Conservation (phyloP, 2,113 vertebrate species). For the Indri indri region DNA sequence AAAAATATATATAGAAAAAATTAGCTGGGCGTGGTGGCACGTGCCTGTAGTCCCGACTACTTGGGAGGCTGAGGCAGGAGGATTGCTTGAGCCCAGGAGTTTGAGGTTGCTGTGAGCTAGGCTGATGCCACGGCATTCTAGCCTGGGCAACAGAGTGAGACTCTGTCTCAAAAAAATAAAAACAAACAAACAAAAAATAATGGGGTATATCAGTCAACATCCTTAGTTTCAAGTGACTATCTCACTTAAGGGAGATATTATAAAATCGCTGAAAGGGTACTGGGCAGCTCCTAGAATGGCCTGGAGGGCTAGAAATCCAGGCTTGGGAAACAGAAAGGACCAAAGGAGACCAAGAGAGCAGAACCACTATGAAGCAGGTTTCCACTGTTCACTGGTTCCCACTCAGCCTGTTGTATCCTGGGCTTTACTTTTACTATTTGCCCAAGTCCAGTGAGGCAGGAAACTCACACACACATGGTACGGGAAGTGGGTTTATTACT, state of each 20-base stretch:
- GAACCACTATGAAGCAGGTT: not conserved
- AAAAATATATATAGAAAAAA: too few species aligned
- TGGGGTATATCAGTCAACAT: not conserved
- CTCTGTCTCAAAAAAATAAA: too few species aligned
- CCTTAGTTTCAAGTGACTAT: conserved; percentile 17
- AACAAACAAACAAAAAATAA: too few species aligned
- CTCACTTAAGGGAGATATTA: not conserved
- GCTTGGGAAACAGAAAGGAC: not conserved
- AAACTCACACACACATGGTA: not conserved
- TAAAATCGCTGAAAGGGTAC: not conserved
- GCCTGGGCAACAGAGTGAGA: too few species aligned
- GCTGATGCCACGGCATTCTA: too few species aligned
- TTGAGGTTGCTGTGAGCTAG: too few species aligned
- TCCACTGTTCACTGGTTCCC: not conserved
- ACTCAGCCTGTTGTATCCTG: not conserved
- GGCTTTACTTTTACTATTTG: not conserved
- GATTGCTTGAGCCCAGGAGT: too few species aligned
- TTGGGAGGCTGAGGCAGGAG: too few species aligned
- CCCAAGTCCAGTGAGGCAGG: not conserved
- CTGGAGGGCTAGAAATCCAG: not conserved
- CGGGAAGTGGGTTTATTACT: not conserved
- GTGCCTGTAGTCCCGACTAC: too few species aligned
- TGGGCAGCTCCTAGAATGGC: not conserved
- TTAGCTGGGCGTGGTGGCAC: too few species aligned
- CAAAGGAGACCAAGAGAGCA: not conserved